Percentiles rank a stretch among this genome's conserved stretches.
phyloP scores from a whole-genome alignment of 2,113 vertebrate species.

The Nanger granti region DNA sequence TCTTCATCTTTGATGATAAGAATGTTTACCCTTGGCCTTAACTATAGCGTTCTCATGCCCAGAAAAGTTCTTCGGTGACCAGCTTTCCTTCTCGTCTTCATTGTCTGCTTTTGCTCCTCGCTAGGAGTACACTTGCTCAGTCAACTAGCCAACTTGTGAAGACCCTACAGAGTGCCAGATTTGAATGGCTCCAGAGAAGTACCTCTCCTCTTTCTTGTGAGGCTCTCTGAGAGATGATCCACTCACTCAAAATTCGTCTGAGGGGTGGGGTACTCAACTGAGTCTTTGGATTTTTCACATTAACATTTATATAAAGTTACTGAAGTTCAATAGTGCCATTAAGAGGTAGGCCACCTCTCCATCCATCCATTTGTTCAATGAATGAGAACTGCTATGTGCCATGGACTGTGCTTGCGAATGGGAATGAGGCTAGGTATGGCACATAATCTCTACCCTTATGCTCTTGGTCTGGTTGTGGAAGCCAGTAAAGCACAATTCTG shows the following conservation, averaged over 20 bases:
- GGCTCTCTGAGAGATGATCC: not conserved
- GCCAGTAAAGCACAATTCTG: not conserved
- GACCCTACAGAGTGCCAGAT: not conserved
- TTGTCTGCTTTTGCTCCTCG: not conserved
- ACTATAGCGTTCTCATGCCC: not conserved
- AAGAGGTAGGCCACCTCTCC: not conserved
- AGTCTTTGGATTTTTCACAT: not conserved
- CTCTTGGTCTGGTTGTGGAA: not conserved
- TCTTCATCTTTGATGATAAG: not conserved
- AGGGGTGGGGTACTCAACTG: not conserved
- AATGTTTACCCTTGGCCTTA: not conserved
- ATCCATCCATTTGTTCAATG: not conserved
- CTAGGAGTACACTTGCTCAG: not conserved
- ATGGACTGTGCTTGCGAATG: not conserved
- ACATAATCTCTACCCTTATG: not conserved
- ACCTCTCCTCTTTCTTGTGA: not conserved
- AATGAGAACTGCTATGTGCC: not conserved
- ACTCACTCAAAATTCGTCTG: not conserved
- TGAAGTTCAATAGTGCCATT: not conserved
- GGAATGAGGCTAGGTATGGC: not conserved
- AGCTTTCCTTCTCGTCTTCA: not conserved
- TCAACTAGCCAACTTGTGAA: not conserved
- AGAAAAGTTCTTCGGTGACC: not conserved
- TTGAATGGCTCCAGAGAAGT: not conserved
- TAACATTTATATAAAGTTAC: not conserved